Evolutionary conservation across 2,113 vertebrate species (phyloP).

Genomic region (Candoia aspera): DNA sequence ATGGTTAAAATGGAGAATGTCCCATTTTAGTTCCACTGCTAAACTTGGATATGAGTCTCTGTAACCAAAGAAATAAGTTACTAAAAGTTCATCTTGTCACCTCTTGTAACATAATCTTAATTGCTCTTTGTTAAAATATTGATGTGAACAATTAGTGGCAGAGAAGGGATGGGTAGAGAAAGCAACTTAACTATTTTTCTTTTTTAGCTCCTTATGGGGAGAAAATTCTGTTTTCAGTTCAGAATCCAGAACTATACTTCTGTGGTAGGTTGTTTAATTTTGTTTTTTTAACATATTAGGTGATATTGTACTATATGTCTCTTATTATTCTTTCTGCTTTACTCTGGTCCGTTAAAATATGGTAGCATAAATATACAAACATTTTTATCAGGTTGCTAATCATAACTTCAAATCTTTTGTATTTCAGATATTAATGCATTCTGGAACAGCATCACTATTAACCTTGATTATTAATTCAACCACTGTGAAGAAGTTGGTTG

Average conservation of each 20-base stretch:
- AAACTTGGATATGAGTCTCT: too few relatives aligned
- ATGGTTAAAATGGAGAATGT: too few relatives aligned
- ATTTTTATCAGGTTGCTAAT: neutral
- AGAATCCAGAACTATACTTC: neutral
- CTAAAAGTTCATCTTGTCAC: too few relatives aligned
- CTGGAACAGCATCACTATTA: constrained; percentile 61
- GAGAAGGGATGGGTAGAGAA: neutral
- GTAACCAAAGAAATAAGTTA: too few relatives aligned
- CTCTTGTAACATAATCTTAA: too few relatives aligned
- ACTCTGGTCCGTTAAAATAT: neutral
- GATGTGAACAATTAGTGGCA: neutral
- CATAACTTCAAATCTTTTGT: constrained; percentile 32
- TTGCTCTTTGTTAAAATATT: neutral
- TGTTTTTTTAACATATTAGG: neutral
- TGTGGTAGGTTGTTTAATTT: neutral
- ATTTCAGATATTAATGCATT: constrained; percentile 70
- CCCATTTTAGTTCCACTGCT: too few relatives aligned
- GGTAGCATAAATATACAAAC: neutral
- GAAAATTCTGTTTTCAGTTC: neutral
- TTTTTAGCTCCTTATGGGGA: neutral
- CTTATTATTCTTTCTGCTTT: neutral
- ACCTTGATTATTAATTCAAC: constrained; percentile 64
- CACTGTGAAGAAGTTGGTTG: constrained; percentile 60
- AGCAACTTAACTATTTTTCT: neutral
- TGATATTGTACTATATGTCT: neutral